Evolutionary conservation across 2,113 vertebrate species (phyloP), one percentile per base, ranked within the genome.

Genomic region (Leptosomus discolor): DNA sequence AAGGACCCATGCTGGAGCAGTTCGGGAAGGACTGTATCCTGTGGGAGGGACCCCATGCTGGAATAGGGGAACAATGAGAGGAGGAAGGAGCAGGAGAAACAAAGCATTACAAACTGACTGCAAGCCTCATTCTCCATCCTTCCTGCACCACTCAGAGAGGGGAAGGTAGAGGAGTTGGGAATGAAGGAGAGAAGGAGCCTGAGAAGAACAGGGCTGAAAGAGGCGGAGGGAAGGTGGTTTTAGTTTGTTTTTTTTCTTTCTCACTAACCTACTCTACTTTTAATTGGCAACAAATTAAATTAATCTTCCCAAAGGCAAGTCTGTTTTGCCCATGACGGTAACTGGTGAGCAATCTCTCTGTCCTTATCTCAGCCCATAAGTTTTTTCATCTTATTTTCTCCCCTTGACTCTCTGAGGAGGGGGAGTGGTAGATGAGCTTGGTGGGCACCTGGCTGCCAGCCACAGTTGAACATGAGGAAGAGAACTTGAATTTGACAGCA

Each of bases 231-330:
- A 79, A 75, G 24, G 4, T 15, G 7, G 1, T 3, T 91, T 80
- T 46, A 24, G 14, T 18, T 73, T 39, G 3, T 0, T 21, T 79
- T 80, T 64, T 56, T n/a, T n/a, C 3, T 64, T 90, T 65, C 30
- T 87, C 27, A 67, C 2, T n/a, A 26, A 57, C 39, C 5, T 36
- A 39, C 8, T 90, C 5, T 10, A n/a, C 12, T 76, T 96, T 85
- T 77, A 76, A 56, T 41, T 22, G 29, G 21, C 8, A 94, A n/a
- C 37, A 79, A 87, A 96, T 76, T 41, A 46, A 65, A 71, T 77
- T 53, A 15, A 24, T 90, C 19, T 57, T 81, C 56, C 20, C 32
- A 48, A 92, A 81, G 17, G 34, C 48, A 46, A 26, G 34, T 61
- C 29, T 86, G 7, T 50, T 92, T 94, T 89, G 24, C 22, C 29